Conservation (phyloP, 2,797 vertebrate genomes). For the Melanotaenia trifasciata region DNA sequence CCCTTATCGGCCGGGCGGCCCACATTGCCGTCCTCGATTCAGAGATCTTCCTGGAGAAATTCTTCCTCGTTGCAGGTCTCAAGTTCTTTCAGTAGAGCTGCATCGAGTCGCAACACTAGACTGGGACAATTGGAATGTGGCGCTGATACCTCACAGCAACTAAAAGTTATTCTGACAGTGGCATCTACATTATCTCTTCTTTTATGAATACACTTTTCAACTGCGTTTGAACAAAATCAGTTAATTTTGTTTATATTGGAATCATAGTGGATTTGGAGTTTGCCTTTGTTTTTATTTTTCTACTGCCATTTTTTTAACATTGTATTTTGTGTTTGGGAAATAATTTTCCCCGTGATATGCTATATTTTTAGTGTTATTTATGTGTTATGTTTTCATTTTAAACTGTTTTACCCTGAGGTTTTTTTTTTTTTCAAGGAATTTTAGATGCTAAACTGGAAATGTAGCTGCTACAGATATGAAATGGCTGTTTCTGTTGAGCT, state of each 20-base stretch:
- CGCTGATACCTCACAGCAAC: constrained; percentile 94
- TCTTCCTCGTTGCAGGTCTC: constrained; percentile 97
- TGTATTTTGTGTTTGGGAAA: constrained; percentile 43
- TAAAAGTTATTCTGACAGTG: constrained; percentile 84
- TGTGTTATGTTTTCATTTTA: constrained; percentile 56
- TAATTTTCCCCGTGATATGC: constrained; percentile 33
- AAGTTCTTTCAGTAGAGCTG: constrained; percentile 94
- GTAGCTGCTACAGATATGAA: constrained; percentile 82
- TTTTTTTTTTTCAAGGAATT: constrained; percentile 49
- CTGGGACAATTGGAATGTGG: constrained; percentile 75
- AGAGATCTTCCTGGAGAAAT: constrained; percentile 99
- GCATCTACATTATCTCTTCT: constrained; percentile 81
- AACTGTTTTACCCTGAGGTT: constrained; percentile 40
- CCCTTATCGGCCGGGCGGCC: constrained; percentile 96
- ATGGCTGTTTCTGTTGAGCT: constrained; percentile 75
- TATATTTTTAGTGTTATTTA: constrained; percentile 82
- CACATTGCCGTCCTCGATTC: constrained; percentile 99
- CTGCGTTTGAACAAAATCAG: constrained; percentile 85
- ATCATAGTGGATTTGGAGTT: constrained; percentile 51
- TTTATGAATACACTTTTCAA: constrained; percentile 89
- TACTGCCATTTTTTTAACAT: constrained; percentile 70
- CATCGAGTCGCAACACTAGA: constrained; percentile 31
- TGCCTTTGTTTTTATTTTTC: constrained; percentile 73
- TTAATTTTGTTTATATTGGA: constrained; percentile 54
- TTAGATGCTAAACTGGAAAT: constrained; percentile 83